Percentiles rank a stretch among this genome's conserved stretches.
Evolutionary conservation across 2,113 vertebrate species (phyloP).

Genomic region (Prunella fulvescens): DNA sequence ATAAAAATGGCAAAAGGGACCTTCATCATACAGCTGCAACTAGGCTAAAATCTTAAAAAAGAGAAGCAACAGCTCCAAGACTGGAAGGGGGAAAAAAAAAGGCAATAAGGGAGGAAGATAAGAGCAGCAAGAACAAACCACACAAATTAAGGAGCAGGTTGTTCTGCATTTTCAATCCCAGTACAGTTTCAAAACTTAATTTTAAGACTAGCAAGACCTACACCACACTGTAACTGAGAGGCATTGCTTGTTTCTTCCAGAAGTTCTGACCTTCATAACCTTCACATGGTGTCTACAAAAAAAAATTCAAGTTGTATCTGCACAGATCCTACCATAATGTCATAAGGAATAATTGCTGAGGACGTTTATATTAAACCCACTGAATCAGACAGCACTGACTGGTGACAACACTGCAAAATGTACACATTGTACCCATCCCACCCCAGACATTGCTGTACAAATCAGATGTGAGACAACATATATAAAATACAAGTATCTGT

Average conservation of each 20-base stretch:
- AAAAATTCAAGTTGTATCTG: background rate
- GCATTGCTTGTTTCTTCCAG: background rate
- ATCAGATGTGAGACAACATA: background rate
- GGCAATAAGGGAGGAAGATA: background rate
- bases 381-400: background rate
- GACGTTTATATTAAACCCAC: background rate
- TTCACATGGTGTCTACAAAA: background rate
- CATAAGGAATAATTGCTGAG: background rate
- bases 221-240: background rate
- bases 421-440: background rate
- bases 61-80: background rate
- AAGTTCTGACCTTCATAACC: background rate
- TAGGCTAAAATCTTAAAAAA: background rate
- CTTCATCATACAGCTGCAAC: background rate
- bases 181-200: background rate
- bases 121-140: background rate
- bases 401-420: background rate
- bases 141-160: background rate
- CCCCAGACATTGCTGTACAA: background rate
- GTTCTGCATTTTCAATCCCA: background rate
- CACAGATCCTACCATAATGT: background rate
- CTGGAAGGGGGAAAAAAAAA: background rate
- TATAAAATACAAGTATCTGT: background rate
- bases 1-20: background rate
- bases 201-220: background rate